These are phyloP conservation scores for Globicephala melas DNA, from an alignment of 2,113 vertebrate species.

Conservation along the genomic window DNA sequence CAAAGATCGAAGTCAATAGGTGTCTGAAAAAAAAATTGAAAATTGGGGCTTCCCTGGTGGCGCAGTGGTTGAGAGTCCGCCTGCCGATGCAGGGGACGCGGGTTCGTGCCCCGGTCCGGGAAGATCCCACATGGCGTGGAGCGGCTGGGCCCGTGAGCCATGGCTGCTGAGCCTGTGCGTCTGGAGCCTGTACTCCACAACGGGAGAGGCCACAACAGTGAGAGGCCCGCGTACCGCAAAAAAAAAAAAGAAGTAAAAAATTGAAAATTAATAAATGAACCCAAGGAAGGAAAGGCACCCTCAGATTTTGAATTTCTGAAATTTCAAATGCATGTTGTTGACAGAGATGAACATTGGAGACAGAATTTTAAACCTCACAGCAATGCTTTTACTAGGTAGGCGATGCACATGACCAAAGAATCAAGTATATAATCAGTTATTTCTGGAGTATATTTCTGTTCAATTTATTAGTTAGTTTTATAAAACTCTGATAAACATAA, in stretches of 20 bases:
- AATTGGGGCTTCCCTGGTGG: too few species aligned
- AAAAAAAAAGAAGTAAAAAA: neutral
- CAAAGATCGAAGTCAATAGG: neutral
- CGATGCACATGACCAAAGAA: neutral
- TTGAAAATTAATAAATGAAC: neutral
- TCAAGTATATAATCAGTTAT: neutral
- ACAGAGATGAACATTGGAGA: neutral
- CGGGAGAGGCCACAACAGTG: too few species aligned
- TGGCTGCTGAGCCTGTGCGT: too few species aligned
- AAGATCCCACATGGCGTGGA: too few species aligned
- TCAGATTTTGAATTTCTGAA: neutral
- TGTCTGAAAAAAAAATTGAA: neutral
- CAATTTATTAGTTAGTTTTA: neutral
- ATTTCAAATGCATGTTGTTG: neutral
- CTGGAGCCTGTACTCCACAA: too few species aligned
- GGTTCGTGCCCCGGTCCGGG: accelerated
- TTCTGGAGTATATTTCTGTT: neutral
- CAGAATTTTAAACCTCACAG: neutral
- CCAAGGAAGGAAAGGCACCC: neutral
- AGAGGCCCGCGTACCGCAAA: too few species aligned
- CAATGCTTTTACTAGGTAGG: neutral
- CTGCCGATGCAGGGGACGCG: too few species aligned
- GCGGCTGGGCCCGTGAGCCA: too few species aligned
- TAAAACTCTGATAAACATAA: neutral
- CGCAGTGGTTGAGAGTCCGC: too few species aligned